A percentile compares a stretch with the other conserved stretches of the same genome.
Evolutionary conservation across 2,888 invertebrate genomes (phyloP).

Genomic region (Aradus depressus): DNA sequence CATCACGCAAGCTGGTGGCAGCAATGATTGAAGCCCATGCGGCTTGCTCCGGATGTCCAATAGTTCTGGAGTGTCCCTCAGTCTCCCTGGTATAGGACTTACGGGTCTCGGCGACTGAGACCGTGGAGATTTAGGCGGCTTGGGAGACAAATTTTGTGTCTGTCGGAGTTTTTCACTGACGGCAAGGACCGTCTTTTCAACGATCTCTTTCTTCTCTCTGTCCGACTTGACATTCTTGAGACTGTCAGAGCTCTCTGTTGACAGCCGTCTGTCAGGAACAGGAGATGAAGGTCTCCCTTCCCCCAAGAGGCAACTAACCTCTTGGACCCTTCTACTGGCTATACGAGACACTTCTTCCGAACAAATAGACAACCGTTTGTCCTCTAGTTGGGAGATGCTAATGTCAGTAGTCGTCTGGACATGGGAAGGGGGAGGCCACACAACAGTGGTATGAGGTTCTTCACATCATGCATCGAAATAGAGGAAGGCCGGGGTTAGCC

Average conservation of each 20-base stretch:
- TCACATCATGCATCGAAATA: not conserved
- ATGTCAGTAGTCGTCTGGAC: constrained; percentile 3
- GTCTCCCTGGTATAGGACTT: not conserved
- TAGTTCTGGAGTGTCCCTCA: constrained; percentile 23
- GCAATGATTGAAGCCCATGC: constrained; percentile 27
- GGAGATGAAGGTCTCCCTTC: constrained; percentile 26
- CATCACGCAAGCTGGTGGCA: constrained; percentile 28
- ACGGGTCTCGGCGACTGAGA: not conserved
- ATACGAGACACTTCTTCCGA: constrained; percentile 31
- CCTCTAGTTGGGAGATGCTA: not conserved
- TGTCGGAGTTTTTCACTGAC: constrained; percentile 7
- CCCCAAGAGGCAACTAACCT: not conserved
- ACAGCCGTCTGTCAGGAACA: constrained; percentile 15
- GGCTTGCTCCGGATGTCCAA: constrained; percentile 28
- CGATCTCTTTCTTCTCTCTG: not conserved
- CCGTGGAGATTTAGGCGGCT: constrained; percentile 2
- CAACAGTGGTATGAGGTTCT: constrained; percentile 9
- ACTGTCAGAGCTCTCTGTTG: constrained; percentile 7
- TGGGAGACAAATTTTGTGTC: constrained; percentile 3
- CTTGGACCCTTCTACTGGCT: constrained; percentile 19
- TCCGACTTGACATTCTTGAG: too few relatives aligned
- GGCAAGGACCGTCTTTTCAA: constrained; percentile 6
- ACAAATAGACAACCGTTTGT: constrained; percentile 33
- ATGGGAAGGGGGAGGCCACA: constrained; percentile 13
- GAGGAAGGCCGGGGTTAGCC: too few relatives aligned